Evolutionary conservation across 2,113 vertebrate genomes (phyloP).

Genomic region (Callaeas wilsoni): DNA sequence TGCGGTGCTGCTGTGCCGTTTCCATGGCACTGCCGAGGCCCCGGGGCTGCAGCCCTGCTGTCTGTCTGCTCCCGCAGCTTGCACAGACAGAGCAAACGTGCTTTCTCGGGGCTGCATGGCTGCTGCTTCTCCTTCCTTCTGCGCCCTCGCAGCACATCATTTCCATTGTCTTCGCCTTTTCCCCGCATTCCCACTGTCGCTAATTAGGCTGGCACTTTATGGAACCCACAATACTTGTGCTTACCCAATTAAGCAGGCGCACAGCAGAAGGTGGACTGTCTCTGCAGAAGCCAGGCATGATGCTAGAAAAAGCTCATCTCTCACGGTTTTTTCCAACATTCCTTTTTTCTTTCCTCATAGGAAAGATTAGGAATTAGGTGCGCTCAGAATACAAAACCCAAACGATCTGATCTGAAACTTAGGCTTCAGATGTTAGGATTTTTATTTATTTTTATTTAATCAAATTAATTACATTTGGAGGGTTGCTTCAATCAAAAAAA

Average conservation of each 20-base stretch:
- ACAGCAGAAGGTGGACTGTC: not conserved
- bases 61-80: not conserved
- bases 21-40: conserved; percentile 36
- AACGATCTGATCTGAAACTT: not conserved
- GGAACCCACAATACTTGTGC: not conserved
- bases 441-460: not conserved
- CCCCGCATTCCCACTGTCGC: not conserved
- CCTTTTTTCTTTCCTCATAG: not conserved
- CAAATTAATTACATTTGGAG: not conserved
- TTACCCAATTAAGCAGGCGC: not conserved
- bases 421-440: not conserved
- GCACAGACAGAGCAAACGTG: not conserved
- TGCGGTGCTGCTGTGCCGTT: not conserved
- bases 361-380: not conserved
- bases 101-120: not conserved
- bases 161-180: not conserved
- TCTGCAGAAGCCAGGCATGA: not conserved
- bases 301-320: not conserved
- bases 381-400: not conserved
- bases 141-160: not conserved
- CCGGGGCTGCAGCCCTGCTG: not conserved
- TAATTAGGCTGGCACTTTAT: not conserved
- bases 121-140: not conserved
- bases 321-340: accelerated
- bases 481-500: not conserved